phyloP scores from a whole-genome alignment of 2,113 vertebrate species.

The Tenebrosternarchus preto region DNA sequence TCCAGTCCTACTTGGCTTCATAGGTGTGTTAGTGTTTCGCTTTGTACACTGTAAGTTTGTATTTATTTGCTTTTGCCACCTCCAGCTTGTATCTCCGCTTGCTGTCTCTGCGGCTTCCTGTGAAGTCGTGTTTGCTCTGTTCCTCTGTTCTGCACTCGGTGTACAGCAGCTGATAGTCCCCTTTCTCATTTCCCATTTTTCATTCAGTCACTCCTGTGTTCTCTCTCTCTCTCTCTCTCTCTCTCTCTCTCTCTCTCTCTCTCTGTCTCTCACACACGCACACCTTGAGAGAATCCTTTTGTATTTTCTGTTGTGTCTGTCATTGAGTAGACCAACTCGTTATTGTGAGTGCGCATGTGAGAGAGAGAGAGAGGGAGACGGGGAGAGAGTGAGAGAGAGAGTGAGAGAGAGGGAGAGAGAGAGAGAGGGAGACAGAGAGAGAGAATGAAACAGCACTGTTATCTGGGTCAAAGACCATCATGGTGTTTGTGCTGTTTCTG shows the following conservation, averaged over 20 bases:
- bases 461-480: slow-evolving; percentile 26
- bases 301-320: not conserved
- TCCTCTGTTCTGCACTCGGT: not conserved
- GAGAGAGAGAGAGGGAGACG: slow-evolving; percentile 2
- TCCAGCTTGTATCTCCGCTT: no score
- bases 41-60: not conserved
- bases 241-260: not conserved
- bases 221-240: no score
- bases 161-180: not conserved
- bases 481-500: slow-evolving; percentile 26
- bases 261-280: no score
- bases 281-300: slow-evolving; percentile 2
- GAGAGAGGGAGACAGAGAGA: not conserved
- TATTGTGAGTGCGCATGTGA: not conserved
- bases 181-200: not conserved
- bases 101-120: not conserved
- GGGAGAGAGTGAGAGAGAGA: not conserved
- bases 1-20: not conserved
- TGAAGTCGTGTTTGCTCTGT: not conserved
- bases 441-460: not conserved
- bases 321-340: not conserved
- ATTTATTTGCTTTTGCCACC: not conserved
- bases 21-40: not conserved
- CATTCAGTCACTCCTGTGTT: not conserved
- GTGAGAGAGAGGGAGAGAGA: no score